Conservation (phyloP, 1,140 invertebrate species). For the Drosophila sucinea region DNA sequence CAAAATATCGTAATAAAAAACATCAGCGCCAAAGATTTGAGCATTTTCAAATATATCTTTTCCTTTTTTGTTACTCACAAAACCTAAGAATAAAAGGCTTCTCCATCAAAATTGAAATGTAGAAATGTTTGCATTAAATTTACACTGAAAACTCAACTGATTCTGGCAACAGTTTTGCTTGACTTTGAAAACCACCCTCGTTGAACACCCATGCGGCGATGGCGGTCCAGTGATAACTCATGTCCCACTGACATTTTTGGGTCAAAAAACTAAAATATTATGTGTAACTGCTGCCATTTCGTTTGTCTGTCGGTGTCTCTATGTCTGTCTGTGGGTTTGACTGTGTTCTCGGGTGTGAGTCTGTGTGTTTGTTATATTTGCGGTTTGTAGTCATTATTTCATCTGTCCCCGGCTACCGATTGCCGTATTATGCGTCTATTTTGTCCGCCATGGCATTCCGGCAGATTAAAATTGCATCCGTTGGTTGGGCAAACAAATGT, state of each 20-base stretch:
- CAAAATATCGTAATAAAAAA: no score
- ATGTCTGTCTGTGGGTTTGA: slow-evolving; percentile 4
- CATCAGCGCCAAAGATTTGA: no score
- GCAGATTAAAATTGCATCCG: slow-evolving; percentile 79
- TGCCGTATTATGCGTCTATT: slow-evolving; percentile 29
- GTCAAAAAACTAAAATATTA: slow-evolving; percentile 82
- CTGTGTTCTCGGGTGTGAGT: slow-evolving; percentile 23
- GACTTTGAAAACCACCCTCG: slow-evolving; percentile 12
- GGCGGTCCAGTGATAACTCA: slow-evolving; percentile 75
- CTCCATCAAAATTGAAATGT: not conserved
- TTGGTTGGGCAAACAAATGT: slow-evolving; percentile 69
- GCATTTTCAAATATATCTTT: no score
- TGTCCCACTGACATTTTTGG: slow-evolving; percentile 81
- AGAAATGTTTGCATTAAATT: not conserved
- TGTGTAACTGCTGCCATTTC: slow-evolving; percentile 53
- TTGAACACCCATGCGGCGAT: slow-evolving; percentile 47
- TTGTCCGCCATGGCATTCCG: slow-evolving; percentile 54
- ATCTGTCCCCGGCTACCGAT: slow-evolving; percentile 31
- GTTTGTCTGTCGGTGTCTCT: slow-evolving; percentile 16
- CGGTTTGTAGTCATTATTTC: slow-evolving; percentile 75
- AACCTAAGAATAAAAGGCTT: no score
- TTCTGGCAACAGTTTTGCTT: not conserved
- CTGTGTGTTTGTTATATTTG: slow-evolving; percentile 53
- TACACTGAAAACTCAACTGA: not conserved
- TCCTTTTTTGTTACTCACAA: no score